These are phyloP conservation scores for Proales similis DNA, from an alignment of 1,140 invertebrate species.

Conservation along the genomic window DNA sequence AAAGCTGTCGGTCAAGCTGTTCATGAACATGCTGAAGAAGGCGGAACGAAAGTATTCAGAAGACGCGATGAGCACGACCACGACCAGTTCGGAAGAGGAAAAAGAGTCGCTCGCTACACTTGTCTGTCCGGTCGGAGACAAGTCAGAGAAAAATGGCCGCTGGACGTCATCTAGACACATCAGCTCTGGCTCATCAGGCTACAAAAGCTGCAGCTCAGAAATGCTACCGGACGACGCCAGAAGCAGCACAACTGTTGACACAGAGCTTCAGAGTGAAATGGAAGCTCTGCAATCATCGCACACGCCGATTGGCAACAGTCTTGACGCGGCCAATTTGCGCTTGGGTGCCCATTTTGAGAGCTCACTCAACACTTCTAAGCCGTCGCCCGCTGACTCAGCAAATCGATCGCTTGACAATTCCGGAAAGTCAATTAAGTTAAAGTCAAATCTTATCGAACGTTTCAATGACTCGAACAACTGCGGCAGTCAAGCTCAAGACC, in stretches of 20 bases:
- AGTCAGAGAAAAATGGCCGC: too few species aligned
- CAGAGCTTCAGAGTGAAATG: too few species aligned
- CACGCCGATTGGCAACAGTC: too few species aligned
- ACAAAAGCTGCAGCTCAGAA: background rate
- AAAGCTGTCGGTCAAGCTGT: background rate
- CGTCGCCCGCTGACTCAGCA: background rate
- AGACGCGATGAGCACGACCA: background rate
- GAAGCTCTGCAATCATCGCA: too few species aligned
- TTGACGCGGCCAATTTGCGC: too few species aligned
- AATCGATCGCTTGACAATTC: background rate
- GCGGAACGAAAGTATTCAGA: conserved; percentile 1
- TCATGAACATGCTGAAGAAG: background rate
- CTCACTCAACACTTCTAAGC: too few species aligned
- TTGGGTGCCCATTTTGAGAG: too few species aligned
- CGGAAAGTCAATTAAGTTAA: conserved; percentile 31
- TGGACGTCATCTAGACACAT: background rate
- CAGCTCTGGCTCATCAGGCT: background rate
- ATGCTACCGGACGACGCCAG: too few species aligned
- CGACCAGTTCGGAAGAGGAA: background rate
- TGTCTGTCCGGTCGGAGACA: too few species aligned
- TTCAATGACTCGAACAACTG: background rate
- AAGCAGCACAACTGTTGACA: too few species aligned
- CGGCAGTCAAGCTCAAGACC: background rate
- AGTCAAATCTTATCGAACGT: conserved; percentile 34
- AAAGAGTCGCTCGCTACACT: background rate